Conservation (phyloP, 1,140 invertebrate genomes). For the Heliconius congener region DNA sequence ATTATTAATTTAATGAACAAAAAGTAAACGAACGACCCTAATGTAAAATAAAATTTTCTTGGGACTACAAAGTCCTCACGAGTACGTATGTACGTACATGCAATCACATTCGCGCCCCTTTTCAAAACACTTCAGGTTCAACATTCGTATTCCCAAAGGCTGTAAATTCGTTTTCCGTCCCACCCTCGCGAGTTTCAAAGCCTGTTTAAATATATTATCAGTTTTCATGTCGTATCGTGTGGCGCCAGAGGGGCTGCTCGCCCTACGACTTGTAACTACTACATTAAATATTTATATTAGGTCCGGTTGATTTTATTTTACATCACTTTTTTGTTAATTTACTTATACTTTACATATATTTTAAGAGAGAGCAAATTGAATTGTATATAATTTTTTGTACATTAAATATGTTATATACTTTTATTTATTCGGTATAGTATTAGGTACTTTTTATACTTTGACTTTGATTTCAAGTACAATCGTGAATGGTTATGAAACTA, state of each 20-base stretch:
- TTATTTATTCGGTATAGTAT: too few species aligned
- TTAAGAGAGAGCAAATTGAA: neutral
- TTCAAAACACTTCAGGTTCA: slow-evolving; percentile 51
- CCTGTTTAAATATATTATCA: slow-evolving; percentile 74
- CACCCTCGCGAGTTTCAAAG: slow-evolving; percentile 64
- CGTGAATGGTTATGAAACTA: slow-evolving; percentile 41
- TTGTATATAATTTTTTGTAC: too few species aligned
- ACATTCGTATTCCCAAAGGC: slow-evolving; percentile 58
- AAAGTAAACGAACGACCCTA: neutral
- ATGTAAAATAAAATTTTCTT: slow-evolving; percentile 19
- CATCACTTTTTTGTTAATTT: slow-evolving; percentile 30
- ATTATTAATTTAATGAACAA: neutral
- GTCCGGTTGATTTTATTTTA: slow-evolving; percentile 48
- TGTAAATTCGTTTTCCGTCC: slow-evolving; percentile 62
- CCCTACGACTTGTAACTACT: slow-evolving; percentile 57
- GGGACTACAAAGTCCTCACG: slow-evolving; percentile 13
- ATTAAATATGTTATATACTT: too few species aligned
- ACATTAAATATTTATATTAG: slow-evolving; percentile 64
- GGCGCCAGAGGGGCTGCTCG: slow-evolving; percentile 61
- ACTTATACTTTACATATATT: slow-evolving; percentile 23
- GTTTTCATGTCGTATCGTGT: slow-evolving; percentile 71
- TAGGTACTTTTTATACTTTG: neutral
- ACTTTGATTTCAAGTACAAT: neutral
- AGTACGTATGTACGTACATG: slow-evolving; percentile 19
- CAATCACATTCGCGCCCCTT: slow-evolving; percentile 43